Evolutionary conservation across 2,888 invertebrate species (phyloP), one percentile per base, ranked within the genome.

Genomic region (Phaonia tiefii): DNA sequence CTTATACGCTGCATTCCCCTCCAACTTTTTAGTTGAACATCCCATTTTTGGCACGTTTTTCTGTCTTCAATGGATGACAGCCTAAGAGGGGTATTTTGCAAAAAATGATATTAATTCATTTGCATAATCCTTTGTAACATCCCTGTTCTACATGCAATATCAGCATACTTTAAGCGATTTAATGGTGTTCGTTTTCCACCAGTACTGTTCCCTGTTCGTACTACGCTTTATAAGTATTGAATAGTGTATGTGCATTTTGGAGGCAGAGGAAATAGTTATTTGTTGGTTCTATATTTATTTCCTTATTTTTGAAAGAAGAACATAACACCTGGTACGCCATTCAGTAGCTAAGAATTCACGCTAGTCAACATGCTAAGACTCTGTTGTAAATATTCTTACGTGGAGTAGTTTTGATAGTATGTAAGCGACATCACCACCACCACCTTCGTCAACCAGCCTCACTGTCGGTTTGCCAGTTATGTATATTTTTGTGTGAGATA

Each of bases 51-150:
- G 22, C 46, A 42, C 15, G 8, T 46, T 71, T 69, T 20, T n/a
- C n/a, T n/a, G n/a, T n/a, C n/a, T n/a, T n/a, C 26, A 17, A 46
- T 46, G 39, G 65, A 20, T 39, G 2, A 42, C 44, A 25, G 54
- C 42, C 66, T 70, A 49, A 65, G 60, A 37, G 42, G 44, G 58
- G 67, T 80, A 63, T 42, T 77, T 77, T 70, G 60, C 77, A 80
- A 67, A 75, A 80, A 74, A 77, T 75, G 77, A 81, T 81, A 81
- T 81, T 81, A 81, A 81, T 78, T 81, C 80, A 81, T 81, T 81
- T 81, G 67, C 80, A 81, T 81, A 81, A 81, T 81, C 80, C 80
- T 77, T 81, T 81, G 80, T 78, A 81, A 75, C 77, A 77, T 75
- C 70, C 71, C 75, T 78, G 80, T 75, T 71, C 39, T 67, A 81